Evolutionary conservation across 2,888 invertebrate species (phyloP).

Genomic region (Drosophila borborema): DNA sequence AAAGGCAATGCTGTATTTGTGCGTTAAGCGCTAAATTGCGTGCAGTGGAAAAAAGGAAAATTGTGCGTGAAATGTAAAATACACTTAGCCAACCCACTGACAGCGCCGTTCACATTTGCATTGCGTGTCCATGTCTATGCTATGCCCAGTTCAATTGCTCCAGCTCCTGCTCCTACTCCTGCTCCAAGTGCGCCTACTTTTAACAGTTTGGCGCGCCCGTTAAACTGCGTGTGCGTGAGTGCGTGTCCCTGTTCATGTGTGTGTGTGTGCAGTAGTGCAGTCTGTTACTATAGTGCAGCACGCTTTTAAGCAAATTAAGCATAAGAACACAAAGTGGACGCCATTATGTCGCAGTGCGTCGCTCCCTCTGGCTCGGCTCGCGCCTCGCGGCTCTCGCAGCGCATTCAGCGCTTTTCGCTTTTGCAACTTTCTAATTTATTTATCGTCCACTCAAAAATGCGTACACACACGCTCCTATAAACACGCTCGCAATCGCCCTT

Average conservation of each 20-base stretch:
- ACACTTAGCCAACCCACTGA: conserved; percentile 43
- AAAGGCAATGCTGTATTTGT: conserved; percentile 35
- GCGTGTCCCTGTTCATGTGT: not conserved
- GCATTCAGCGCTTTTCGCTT: conserved; percentile 60
- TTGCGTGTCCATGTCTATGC: conserved; percentile 57
- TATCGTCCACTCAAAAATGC: conserved; percentile 68
- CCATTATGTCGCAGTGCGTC: conserved; percentile 81
- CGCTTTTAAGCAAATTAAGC: conserved; percentile 83
- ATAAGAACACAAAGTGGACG: conserved; percentile 82
- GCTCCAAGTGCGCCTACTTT: conserved; percentile 41
- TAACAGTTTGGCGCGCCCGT: conserved; percentile 54
- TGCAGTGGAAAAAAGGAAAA: conserved; percentile 80
- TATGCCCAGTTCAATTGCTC: conserved; percentile 42
- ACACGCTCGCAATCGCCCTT: conserved; percentile 40
- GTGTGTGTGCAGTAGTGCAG: conserved; percentile 40
- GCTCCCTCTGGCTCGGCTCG: conserved; percentile 23
- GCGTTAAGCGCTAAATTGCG: conserved; percentile 78
- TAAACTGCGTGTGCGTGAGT: conserved; percentile 10
- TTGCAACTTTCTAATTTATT: conserved; percentile 78
- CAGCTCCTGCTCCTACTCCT: not conserved
- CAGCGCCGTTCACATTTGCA: conserved; percentile 45
- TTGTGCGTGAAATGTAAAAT: conserved; percentile 83
- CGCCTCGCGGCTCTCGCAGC: not conserved
- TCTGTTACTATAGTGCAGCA: conserved; percentile 41
- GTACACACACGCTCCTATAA: conserved; percentile 53